phyloP scores from a whole-genome alignment of 2,113 vertebrate species.

The Mugil cephalus region DNA sequence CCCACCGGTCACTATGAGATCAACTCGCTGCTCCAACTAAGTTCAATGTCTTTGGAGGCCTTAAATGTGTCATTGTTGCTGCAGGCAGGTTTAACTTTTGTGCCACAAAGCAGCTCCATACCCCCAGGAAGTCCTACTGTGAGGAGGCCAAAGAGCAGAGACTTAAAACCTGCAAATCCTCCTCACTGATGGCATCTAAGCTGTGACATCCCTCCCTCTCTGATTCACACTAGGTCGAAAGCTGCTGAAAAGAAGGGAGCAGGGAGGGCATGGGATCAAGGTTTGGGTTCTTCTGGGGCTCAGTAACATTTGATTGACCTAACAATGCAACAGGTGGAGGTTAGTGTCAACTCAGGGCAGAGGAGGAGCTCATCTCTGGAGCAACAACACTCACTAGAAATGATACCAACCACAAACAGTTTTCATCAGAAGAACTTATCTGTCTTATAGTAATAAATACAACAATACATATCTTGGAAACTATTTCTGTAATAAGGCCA shows the following conservation, averaged over 20 bases:
- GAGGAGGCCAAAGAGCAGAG: slow-evolving; percentile 79
- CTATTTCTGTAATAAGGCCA: too few species aligned
- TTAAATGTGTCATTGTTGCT: slow-evolving; percentile 68
- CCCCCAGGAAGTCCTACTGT: slow-evolving; percentile 78
- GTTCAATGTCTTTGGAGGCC: slow-evolving; percentile 79
- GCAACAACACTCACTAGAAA: background rate
- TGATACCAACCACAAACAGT: background rate
- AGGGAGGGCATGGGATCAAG: slow-evolving; percentile 70
- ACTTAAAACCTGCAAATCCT: slow-evolving; percentile 81
- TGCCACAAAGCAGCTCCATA: slow-evolving; percentile 52
- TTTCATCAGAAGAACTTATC: background rate
- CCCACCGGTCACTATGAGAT: slow-evolving; percentile 70
- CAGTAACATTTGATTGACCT: slow-evolving; percentile 59
- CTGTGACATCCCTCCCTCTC: slow-evolving; percentile 73
- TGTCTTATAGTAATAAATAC: too few species aligned
- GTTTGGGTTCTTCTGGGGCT: slow-evolving; percentile 65
- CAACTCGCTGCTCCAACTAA: slow-evolving; percentile 59
- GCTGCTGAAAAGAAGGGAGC: slow-evolving; percentile 67
- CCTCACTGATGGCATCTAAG: slow-evolving; percentile 73
- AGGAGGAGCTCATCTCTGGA: slow-evolving; percentile 27
- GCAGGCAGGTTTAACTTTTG: slow-evolving; percentile 76
- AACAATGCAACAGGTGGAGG: slow-evolving; percentile 75
- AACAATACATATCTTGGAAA: too few species aligned
- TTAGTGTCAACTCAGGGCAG: slow-evolving; percentile 36
- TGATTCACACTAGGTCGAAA: slow-evolving; percentile 71